Evolutionary conservation across 2,888 invertebrate species (phyloP).

Genomic region (Dasypogon diadema): DNA sequence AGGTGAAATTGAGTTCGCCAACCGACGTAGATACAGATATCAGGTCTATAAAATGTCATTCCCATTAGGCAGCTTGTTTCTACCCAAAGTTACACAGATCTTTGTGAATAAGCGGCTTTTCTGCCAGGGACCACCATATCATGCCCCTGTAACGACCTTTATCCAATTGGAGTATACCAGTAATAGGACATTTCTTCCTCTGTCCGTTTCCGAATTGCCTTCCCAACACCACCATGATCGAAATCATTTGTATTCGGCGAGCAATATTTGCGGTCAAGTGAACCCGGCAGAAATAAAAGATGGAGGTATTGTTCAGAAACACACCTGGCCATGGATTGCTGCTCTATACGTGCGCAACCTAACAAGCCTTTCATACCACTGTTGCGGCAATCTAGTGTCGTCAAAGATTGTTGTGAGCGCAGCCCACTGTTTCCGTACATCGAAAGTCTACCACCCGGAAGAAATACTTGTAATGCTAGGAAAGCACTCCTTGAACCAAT

Average conservation of each 20-base stretch:
- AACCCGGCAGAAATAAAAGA: background rate
- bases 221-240: background rate
- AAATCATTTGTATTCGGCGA: background rate
- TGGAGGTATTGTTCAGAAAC: slow-evolving; percentile 65
- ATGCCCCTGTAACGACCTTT: background rate
- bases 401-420: slow-evolving; percentile 65
- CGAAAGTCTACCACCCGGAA: slow-evolving; percentile 56
- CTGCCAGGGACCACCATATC: slow-evolving; percentile 73
- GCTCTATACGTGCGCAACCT: slow-evolving; percentile 73
- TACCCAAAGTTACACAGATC: slow-evolving; percentile 73
- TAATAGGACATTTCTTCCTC: background rate
- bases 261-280: background rate
- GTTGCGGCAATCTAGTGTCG: slow-evolving; percentile 66
- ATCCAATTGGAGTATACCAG: background rate
- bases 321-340: slow-evolving; percentile 78
- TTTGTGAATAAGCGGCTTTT: slow-evolving; percentile 72
- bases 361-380: slow-evolving; percentile 68
- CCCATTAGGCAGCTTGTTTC: slow-evolving; percentile 71
- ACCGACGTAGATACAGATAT: too few species aligned
- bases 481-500: slow-evolving; percentile 68
- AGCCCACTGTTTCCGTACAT: slow-evolving; percentile 68
- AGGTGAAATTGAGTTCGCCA: background rate
- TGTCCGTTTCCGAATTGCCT: background rate
- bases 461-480: slow-evolving; percentile 69
- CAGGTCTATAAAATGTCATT: slow-evolving; percentile 73